phyloP scores from a whole-genome alignment of 1,140 invertebrate species.

The Drosophila athabasca region DNA sequence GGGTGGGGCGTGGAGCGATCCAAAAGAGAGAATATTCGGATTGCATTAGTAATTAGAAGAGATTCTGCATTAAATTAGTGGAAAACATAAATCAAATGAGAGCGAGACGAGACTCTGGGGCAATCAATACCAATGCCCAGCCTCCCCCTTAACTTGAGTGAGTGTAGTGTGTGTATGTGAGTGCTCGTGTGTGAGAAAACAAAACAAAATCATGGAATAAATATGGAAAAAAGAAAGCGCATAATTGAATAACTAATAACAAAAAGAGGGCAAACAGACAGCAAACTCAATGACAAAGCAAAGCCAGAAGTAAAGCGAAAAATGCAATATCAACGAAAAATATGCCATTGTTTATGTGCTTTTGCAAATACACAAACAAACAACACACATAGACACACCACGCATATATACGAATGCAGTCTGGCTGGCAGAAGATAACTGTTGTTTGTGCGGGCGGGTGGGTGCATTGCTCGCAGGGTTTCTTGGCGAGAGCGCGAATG shows the following conservation, averaged over 20 bases:
- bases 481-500: conserved; percentile 22
- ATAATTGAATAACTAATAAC: conserved; percentile 81
- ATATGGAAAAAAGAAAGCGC: conserved; percentile 69
- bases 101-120: conserved; percentile 55
- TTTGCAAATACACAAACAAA: conserved; percentile 51
- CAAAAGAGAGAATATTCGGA: conserved; percentile 38
- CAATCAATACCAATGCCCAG: conserved; percentile 69
- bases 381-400: conserved; percentile 7
- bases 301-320: conserved; percentile 45
- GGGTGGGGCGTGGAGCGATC: conserved; percentile 31
- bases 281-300: conserved; percentile 68
- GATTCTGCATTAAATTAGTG: conserved; percentile 36
- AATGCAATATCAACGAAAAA: conserved; percentile 58
- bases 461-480: conserved; percentile 67
- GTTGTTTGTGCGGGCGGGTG: conserved; percentile 54
- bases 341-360: conserved; percentile 76
- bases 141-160: conserved; percentile 29
- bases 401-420: conserved; percentile 10
- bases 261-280: conserved; percentile 62
- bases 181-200: conserved; percentile 61
- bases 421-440: conserved; percentile 52
- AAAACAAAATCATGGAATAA: conserved; percentile 63
- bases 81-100: conserved; percentile 38
- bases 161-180: conserved; percentile 16
- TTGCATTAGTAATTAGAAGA: conserved; percentile 44